Evolutionary conservation across 1,140 invertebrate species (phyloP), one percentile per base, ranked within the genome.

Genomic region (Aphelinus certus): DNA sequence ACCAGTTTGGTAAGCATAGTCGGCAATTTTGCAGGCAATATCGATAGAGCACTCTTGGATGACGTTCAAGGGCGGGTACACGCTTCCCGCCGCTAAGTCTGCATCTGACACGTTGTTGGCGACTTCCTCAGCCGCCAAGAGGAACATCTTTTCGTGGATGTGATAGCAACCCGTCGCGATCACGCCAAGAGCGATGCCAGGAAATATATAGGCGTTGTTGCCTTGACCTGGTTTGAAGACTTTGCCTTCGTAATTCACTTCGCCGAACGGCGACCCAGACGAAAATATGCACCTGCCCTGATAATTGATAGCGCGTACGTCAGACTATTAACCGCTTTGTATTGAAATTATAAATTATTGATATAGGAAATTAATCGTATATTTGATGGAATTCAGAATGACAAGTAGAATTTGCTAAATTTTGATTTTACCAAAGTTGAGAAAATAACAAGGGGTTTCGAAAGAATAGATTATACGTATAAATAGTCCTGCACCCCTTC

Each of bases 121-220:
- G 2, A 95, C 88, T 73, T 92, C 92, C 91, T 97, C 90, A 67
- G 97, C 95, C 26, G 97, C 95, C 65, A 96, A 92, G 3, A 98
- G 88, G 89, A 98, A 98, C 80, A 97, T 91, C 79, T 95, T 93
- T 81, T 98, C 95, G 1, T 91, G 92, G 80, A 98, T 97, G 82
- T 96, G 95, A 81, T 96, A 94, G 6, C 96, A 94, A 55, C 94
- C 93, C 0, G 94, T 93, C 5, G 92, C 91, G 67, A 98, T 95
- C 10, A 97, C 95, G 42, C 96, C 97, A 3, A 98, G 89, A 43
- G 96, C 96, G 1, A 98, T 92, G 60, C 96, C 96, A 1, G 97
- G 97, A 88, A 98, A 98, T 76, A 98, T 98, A 86, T 98, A 98
- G 0, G 97, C 95, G 85, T 98, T 98, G 87, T 98, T 98, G 63